Base-by-base conservation (phyloP, 2,797 vertebrate genomes). In the Dendrocincla fuliginosa region DNA sequence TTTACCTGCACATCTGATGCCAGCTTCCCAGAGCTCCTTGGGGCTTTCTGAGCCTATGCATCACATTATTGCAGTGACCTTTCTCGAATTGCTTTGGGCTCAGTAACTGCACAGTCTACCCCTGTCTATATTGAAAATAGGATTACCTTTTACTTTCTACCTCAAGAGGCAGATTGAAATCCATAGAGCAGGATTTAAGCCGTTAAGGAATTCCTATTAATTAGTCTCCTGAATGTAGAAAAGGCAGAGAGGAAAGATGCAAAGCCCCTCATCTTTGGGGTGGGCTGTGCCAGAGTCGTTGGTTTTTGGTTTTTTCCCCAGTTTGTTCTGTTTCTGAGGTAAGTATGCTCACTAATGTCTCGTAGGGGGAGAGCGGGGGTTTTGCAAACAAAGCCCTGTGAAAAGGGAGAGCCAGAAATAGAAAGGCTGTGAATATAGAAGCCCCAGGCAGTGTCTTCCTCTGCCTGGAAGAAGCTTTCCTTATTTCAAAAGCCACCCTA, bases 381-480 rank as follows among this genome's bases (percentile, higher is more conserved):
- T 84, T 87, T 81, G 52, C 70, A 88, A 94, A 89, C 82, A 95
- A 96, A 96, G 91, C 74, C 84, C 84, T 85, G 64, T 84, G 90
- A 91, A 92, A 96, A 96, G 92, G 56, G 79, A 95, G 80, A 87
- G 71, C 69, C 60, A 82, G 88, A 90, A 95, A 94, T 93, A 95
- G 76, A 95, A 97, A 90, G 78, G 67, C 65, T 86, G 88, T 90
- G 93, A 96, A 90, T 93, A 91, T 25, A 87, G 75, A 93, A 86
- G 57, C 96, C 63, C 46, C 81, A 60, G 80, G 91, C 87, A 94
- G 79, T 69, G 71, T 83, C 85, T 91, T 95, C 67, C 79, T 86
- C 59, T 61, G 67, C 90, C 85, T 95, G 76, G 87, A 96, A 96
- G 94, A 94, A 92, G 78, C 70, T 86, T 89, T 93, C 65, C 89